Base-by-base conservation (phyloP, 2,797 vertebrate genomes). In the Onychomys leucogaster region DNA sequence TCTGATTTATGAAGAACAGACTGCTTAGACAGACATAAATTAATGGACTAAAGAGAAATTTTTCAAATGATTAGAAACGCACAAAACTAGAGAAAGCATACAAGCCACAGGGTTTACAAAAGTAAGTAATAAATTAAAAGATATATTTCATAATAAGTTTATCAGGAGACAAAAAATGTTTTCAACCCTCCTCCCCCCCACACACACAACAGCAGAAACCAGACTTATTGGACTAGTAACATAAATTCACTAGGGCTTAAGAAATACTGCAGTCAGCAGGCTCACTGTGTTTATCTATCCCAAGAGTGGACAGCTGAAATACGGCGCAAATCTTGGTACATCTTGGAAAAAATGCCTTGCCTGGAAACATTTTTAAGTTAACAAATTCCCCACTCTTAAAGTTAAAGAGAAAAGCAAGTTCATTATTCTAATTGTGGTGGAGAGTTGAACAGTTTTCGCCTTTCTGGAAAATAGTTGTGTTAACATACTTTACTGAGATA, bases 251-350 rank as follows among this genome's bases (percentile, higher is more conserved):
- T 17, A 34, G 11, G 73, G 6, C 41, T 65, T 29, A 76, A 78
- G 29, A 63, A 61, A 90, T 27, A 91, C 25, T 37, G 13, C 6
- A 12, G 13, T 61, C 19, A 69, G 0, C 21, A 91, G 25, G 13
- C 27, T 49, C 25, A 69, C 90, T 89, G 25, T 55, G 5, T 17
- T 90, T 41, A 73, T 92, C 12, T 76, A 87, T 92, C 57, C 85
- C 37, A 16, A 73, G 49, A 41, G 55, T 16, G 14, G 34, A 71
- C 0, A 88, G 29, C 67, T 41, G 43, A 69, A 32, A 59, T 90
- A 76, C 71, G 65, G 90, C 11, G 61, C 43, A 23, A n/a, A 90
- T 88, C 19, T 52, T 52, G 37, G 5, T 17, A 67, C 25, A 55
- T 8, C 76, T 92, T 71, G 16, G 34, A 80, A 80, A 80, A 88